Evolutionary conservation across 2,797 vertebrate species (phyloP), one percentile per base, ranked within the genome.

Genomic region (Phalanger gymnotis): DNA sequence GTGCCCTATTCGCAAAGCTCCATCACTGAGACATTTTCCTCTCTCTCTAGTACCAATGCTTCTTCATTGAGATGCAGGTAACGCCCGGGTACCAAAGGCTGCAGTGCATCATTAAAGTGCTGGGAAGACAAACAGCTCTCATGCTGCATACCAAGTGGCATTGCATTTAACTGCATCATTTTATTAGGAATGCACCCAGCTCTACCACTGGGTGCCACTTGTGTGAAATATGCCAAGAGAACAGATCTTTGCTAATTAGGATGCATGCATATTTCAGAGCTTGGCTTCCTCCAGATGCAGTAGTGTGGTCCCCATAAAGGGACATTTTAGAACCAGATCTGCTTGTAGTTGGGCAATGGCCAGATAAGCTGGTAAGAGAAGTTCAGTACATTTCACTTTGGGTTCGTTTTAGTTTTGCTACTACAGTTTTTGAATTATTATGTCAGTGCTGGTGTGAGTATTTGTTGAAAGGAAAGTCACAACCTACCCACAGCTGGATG

Each of bases 51-150:
- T 40, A 97, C 94, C 90, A 0, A 0, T 0, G 87, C 95, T 56
- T 97, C 94, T 95, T 98, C 98, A 98, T 98, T 98, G 97, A 96
- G 95, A 98, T 98, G 98, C 98, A 98, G 98, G 97, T 97, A 97
- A 93, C 0, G 51, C 97, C 96, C 54, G 87, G 3, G 61, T 94
- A 96, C 93, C 98, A 95, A 96, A 93, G 97, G 94, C 98, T 98
- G 97, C 95, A 96, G 97, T 95, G 97, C 93, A 11, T 98, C 98
- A 94, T 98, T 98, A 97, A 97, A 97, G 97, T 95, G 53, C 98
- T 95, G 91, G 94, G 96, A 98, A 99, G 98, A 98, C 97, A 98
- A 98, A 98, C 96, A 98, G 90, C 96, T 94, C 98, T 95, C n/a
- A 9, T 0, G 73, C 96, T 96, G 98, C 98, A 98, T 99, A 98